These are phyloP conservation scores for Notolabrus celidotus DNA, from an alignment of 2,797 vertebrate genomes.

Conservation along the genomic window DNA sequence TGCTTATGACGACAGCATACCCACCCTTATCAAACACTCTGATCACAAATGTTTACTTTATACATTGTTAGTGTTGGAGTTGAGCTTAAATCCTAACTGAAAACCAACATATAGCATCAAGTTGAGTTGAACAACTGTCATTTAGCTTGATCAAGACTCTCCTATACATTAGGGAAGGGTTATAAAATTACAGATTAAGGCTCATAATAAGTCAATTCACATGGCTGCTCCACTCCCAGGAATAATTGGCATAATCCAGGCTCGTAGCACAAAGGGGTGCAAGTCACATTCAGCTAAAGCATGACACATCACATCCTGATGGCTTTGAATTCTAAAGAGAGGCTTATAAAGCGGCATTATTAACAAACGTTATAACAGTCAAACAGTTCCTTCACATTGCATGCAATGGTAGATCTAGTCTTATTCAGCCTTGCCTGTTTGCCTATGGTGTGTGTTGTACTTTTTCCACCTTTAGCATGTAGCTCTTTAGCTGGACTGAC, in stretches of 20 bases:
- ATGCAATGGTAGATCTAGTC: not conserved
- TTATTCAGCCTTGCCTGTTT: not conserved
- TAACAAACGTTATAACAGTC: not conserved
- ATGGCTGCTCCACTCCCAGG: not conserved
- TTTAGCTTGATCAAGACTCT: not conserved
- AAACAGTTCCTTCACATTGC: not conserved
- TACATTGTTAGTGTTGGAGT: not conserved
- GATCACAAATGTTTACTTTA: not conserved
- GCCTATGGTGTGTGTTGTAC: not conserved
- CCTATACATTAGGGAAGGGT: not conserved
- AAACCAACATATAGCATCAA: too few species aligned
- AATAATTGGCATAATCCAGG: not conserved
- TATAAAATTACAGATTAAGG: not conserved
- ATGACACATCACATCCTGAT: not conserved
- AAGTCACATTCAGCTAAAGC: not conserved
- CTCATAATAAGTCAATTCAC: not conserved
- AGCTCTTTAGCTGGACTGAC: not conserved
- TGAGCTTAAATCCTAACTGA: not conserved
- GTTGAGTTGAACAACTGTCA: not conserved
- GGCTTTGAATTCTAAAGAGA: not conserved
- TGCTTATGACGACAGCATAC: constrained; percentile 5
- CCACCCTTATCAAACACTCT: constrained; percentile 37
- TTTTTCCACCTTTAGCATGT: not conserved
- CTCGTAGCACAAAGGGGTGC: not conserved
- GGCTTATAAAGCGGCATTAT: not conserved